phyloP scores from a whole-genome alignment of 2,888 invertebrate species.

The Ormyrus pomaceus region DNA sequence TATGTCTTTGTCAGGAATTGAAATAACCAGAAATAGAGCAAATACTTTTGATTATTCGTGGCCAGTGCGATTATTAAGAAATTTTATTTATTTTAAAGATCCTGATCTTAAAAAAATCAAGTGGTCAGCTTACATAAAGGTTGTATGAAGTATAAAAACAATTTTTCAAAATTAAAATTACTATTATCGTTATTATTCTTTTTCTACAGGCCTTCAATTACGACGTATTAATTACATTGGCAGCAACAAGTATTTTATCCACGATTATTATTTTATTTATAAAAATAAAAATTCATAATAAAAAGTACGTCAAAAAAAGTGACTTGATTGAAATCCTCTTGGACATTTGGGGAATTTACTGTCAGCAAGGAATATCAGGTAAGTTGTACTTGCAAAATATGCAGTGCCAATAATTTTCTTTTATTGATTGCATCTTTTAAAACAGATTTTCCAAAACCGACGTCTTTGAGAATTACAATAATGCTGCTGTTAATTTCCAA shows the following conservation, averaged over 20 bases:
- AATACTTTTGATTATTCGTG: slow-evolving; percentile 4
- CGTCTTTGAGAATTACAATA: too few relatives aligned
- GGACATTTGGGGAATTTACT: slow-evolving; percentile 56
- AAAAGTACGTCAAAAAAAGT: too few relatives aligned
- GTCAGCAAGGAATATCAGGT: slow-evolving; percentile 56
- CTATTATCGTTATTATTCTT: not conserved
- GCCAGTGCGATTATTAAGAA: not conserved
- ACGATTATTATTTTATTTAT: too few relatives aligned
- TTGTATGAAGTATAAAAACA: not conserved
- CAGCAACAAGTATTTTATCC: too few relatives aligned
- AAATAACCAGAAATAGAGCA: not conserved
- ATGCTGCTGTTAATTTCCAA: too few relatives aligned
- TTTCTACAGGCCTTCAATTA: not conserved
- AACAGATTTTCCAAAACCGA: too few relatives aligned
- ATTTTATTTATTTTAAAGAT: not conserved
- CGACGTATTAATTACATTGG: slow-evolving; percentile 7
- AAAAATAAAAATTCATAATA: too few relatives aligned
- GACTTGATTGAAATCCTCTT: slow-evolving; percentile 17
- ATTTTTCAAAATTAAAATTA: not conserved
- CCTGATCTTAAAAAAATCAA: not conserved
- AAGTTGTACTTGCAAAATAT: not conserved
- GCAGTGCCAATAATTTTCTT: not conserved
- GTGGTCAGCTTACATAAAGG: slow-evolving; percentile 9
- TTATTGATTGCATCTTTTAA: not conserved
- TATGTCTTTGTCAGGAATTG: not conserved